Base-by-base conservation (phyloP, 1,140 invertebrate genomes). In the Drosophila takahashii region DNA sequence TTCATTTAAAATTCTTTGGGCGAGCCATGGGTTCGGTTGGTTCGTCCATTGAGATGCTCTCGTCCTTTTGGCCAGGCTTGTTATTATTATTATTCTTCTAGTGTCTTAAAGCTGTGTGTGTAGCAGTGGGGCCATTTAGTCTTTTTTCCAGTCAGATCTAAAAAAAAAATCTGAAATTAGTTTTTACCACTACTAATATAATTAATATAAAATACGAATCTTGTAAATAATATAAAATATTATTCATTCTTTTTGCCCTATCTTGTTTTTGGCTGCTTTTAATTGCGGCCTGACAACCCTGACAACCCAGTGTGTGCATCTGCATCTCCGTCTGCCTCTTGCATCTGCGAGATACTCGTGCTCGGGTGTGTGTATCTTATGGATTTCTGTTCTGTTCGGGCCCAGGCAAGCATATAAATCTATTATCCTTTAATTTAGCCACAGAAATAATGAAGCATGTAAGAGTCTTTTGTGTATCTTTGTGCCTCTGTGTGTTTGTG, bases 341-440 rank as follows among this genome's bases (percentile, higher is more conserved):
- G 69, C 53, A 45, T 70, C 57, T 48, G 29, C 42, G 15, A 65
- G 60, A 32, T 26, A 22, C 36, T n/a, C 7, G 7, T 22, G 36
- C 26, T 18, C 48, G 51, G 15, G 36, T 51, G 48, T 34, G 58
- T 64, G 74, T 71, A 85, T 77, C 76, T 77, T 70, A 58, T 50
- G 84, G 69, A 81, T 85, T 85, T 77, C 53, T 56, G 77, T 85
- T 77, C 53, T 56, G 77, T 47, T 52, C 3, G 16, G 44, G 81
- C 50, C 45, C 67, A 77, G 62, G 67, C 81, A 74, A 66, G 73
- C 78, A 81, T 66, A 79, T 71, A 89, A 87, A 87, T 83, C 83
- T 87, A 87, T 87, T 87, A 90, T 87, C 84, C 72, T 87, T 87
- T 87, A 89, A 87, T 87, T 87, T 84, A 87, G 79, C 79, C 66